These are phyloP conservation scores for Aurelia aurita DNA, from an alignment of 30 jellyfish, hydroid and myxozoan genomes.

Conservation along the genomic window DNA sequence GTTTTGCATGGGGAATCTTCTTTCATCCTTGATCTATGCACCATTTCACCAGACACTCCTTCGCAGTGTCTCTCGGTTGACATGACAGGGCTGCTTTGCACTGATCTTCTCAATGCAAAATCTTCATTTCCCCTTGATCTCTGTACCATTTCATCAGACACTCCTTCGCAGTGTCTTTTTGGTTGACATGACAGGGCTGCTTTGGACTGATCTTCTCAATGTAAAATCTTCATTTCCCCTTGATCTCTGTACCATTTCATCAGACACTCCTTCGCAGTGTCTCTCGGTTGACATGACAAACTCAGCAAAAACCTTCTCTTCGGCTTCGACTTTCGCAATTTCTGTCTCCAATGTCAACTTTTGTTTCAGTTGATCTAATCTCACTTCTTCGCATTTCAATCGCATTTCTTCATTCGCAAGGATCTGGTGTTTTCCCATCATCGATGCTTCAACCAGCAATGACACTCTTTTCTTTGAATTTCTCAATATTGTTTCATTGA, in stretches of 20 bases:
- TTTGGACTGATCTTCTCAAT: too few relatives aligned
- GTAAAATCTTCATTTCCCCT: neutral
- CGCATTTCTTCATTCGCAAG: conserved; percentile 22
- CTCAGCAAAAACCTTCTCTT: too few relatives aligned
- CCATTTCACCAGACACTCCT: neutral
- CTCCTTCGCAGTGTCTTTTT: conserved; percentile 10
- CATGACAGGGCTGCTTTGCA: neutral
- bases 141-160: too few relatives aligned
- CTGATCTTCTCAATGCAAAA: too few relatives aligned
- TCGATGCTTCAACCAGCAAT: conserved; percentile 9
- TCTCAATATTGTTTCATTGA: neutral
- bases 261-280: too few relatives aligned
- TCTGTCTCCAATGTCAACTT: too few relatives aligned
- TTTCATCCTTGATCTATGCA: neutral
- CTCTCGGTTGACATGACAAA: too few relatives aligned
- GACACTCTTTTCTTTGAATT: conserved; percentile 5
- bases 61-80: too few relatives aligned
- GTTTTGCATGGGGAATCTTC: neutral
- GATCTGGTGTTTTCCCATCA: conserved; percentile 11
- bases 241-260: too few relatives aligned
- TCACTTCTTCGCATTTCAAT: conserved; percentile 16
- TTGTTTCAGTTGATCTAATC: too few relatives aligned
- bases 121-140: too few relatives aligned
- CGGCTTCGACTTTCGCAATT: too few relatives aligned
- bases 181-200: neutral